Conservation (phyloP, 2,888 invertebrate species). For the Abrostola tripartita region DNA sequence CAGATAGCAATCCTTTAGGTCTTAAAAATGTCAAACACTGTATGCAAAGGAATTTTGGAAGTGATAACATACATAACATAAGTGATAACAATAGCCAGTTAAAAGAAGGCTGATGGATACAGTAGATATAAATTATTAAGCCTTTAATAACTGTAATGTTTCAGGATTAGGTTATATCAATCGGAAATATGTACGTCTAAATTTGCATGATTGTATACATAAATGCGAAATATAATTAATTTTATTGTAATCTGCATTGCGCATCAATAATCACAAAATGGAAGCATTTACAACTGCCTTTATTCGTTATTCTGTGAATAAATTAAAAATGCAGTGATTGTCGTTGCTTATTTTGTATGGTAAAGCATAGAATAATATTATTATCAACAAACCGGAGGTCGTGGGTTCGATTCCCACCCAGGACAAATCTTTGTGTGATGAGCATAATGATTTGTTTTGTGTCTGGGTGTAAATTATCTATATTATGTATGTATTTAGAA, state of each 20-base stretch:
- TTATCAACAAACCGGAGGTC: too few species aligned
- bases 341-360: background rate
- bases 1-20: too few species aligned
- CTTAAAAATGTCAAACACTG: too few species aligned
- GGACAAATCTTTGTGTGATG: too few species aligned
- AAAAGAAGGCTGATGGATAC: too few species aligned
- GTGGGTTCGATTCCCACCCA: too few species aligned
- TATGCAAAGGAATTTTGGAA: too few species aligned
- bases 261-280: conserved; percentile 3
- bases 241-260: conserved; percentile 3
- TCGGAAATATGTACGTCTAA: background rate
- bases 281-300: conserved; percentile 2
- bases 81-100: too few species aligned
- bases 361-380: background rate
- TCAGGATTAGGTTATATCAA: background rate
- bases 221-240: conserved; percentile 3
- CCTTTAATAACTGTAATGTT: background rate
- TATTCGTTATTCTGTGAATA: background rate
- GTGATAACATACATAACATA: too few species aligned
- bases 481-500: too few species aligned
- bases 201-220: conserved; percentile 3
- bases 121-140: background rate
- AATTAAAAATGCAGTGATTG: background rate
- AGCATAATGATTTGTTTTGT: too few species aligned
- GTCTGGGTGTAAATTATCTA: too few species aligned